These are phyloP conservation scores for Pipistrellus kuhlii DNA, from an alignment of 2,797 vertebrate genomes.

Conservation along the genomic window DNA sequence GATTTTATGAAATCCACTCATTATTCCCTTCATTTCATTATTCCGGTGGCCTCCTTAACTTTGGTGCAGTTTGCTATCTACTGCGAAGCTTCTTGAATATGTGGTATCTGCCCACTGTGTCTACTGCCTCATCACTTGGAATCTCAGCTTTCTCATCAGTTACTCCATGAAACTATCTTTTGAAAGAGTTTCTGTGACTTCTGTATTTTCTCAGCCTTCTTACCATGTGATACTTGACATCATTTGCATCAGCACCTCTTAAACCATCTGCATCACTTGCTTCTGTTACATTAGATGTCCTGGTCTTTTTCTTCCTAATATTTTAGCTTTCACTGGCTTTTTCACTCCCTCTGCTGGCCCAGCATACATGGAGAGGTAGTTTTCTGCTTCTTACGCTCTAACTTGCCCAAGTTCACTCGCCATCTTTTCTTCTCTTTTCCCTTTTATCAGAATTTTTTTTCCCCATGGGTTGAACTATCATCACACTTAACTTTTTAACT, in stretches of 20 bases:
- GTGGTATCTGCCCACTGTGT: not conserved
- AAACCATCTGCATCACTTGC: not conserved
- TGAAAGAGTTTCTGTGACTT: not conserved
- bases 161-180: not conserved
- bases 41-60: not conserved
- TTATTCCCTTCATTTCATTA: not conserved
- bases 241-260: not conserved
- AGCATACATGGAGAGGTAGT: not conserved
- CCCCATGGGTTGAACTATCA: not conserved
- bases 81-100: not conserved
- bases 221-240: not conserved
- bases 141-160: not conserved
- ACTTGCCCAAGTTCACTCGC: not conserved
- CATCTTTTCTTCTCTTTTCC: not conserved
- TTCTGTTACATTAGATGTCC: not conserved
- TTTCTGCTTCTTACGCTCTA: not conserved
- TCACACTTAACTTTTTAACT: not conserved
- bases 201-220: not conserved
- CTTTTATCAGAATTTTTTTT: conserved; percentile 11
- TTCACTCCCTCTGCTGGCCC: not conserved
- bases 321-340: not conserved
- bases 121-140: not conserved
- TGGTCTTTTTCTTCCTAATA: not conserved
- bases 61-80: not conserved
- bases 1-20: not conserved